Percentiles rank a stretch among this genome's conserved stretches.
Evolutionary conservation across 2,797 vertebrate genomes (phyloP).

Genomic region (Pogonophryne albipinna): DNA sequence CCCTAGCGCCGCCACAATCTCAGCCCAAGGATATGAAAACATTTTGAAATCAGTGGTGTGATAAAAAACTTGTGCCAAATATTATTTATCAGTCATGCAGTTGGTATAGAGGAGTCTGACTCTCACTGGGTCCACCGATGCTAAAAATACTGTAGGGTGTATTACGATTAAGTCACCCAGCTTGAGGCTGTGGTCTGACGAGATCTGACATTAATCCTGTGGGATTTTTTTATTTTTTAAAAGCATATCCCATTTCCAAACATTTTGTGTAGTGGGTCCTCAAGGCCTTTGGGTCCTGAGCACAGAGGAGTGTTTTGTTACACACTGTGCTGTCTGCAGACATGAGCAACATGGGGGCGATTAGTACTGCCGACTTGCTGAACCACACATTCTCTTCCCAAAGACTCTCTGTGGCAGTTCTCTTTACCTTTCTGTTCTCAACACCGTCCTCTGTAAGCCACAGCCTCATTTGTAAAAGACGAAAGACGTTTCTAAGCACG

Average conservation of each 20-base stretch:
- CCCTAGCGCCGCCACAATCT: too few species aligned
- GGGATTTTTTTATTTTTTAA: too few species aligned
- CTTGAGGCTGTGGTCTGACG: constrained; percentile 21
- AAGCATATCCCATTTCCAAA: constrained; percentile 60
- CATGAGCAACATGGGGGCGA: constrained; percentile 51
- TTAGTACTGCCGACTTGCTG: constrained; percentile 31
- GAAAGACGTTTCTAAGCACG: constrained; percentile 42
- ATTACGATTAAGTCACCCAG: constrained; percentile 36
- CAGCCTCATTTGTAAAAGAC: constrained; percentile 61
- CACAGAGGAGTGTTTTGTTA: constrained; percentile 37
- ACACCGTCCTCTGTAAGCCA: constrained; percentile 43
- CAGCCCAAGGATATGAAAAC: constrained; percentile 16
- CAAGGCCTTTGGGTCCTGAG: constrained; percentile 41
- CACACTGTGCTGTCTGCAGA: constrained; percentile 56
- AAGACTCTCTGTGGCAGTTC: constrained; percentile 39
- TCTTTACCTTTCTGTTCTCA: constrained; percentile 45
- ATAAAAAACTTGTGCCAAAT: constrained; percentile 4
- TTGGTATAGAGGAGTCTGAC: constrained; percentile 1
- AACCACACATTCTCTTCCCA: constrained; percentile 19
- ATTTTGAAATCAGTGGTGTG: background rate
- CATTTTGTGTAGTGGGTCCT: constrained; percentile 41
- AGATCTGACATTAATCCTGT: constrained; percentile 57
- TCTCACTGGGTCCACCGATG: constrained; percentile 18
- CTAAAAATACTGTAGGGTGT: constrained; percentile 44
- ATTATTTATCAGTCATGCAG: constrained; percentile 23